A percentile compares a stretch with the other conserved stretches of the same genome.
Evolutionary conservation across 2,113 vertebrate species (phyloP).

Genomic region (Mungos mungo): DNA sequence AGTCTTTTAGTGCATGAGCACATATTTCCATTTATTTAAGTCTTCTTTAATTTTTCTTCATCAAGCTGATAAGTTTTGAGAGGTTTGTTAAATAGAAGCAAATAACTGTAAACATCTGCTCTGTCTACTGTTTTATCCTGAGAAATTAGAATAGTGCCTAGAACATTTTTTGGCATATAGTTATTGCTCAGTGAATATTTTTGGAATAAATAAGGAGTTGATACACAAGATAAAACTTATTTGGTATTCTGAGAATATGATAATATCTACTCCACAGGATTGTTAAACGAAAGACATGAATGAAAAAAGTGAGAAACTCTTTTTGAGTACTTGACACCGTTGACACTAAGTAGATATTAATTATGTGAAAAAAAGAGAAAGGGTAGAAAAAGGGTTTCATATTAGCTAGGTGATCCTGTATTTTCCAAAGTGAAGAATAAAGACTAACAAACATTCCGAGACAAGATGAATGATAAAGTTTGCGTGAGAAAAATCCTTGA

Average conservation of each 20-base stretch:
- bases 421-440: slow-evolving; percentile 20
- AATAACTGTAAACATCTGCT: neutral
- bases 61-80: neutral
- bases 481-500: neutral
- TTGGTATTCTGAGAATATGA: neutral
- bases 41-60: slow-evolving; percentile 37
- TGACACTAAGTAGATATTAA: neutral
- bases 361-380: neutral
- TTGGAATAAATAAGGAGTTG: neutral
- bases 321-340: neutral
- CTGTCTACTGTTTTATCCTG: neutral
- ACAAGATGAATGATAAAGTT: neutral
- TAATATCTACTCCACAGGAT: neutral
- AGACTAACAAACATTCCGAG: neutral
- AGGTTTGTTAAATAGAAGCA: neutral
- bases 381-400: neutral
- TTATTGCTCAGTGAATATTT: neutral
- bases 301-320: neutral
- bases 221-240: neutral
- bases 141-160: neutral
- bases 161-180: neutral
- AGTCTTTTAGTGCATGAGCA: neutral
- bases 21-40: neutral
- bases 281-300: neutral
- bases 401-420: neutral